Evolutionary conservation across 2,113 vertebrate genomes (phyloP).

Genomic region (Stomatorhinus ivindoensis): DNA sequence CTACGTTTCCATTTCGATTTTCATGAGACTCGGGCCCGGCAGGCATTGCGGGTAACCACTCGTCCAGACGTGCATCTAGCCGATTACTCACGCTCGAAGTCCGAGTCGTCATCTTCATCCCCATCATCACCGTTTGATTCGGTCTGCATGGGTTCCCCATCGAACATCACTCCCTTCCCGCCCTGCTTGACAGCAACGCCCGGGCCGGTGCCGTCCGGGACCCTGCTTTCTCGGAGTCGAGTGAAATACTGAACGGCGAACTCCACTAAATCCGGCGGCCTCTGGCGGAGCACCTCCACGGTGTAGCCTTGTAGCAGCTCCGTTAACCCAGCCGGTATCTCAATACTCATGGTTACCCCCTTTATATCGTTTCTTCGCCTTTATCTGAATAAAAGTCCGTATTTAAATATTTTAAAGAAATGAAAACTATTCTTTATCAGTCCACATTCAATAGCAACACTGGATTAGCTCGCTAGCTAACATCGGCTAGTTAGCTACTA

Average conservation of each 20-base stretch:
- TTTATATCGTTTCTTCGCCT: constrained; percentile 18
- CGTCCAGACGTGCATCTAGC: neutral
- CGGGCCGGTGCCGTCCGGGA: constrained; percentile 57
- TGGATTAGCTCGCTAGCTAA: neutral
- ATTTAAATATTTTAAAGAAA: neutral
- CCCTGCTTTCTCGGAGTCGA: constrained; percentile 73
- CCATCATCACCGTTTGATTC: constrained; percentile 81
- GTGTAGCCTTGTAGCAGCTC: constrained; percentile 96
- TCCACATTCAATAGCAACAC: neutral
- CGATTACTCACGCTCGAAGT: constrained; percentile 80
- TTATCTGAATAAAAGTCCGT: neutral
- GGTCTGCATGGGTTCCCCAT: constrained; percentile 72
- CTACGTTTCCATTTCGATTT: neutral
- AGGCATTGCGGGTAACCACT: neutral
- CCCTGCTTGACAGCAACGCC: constrained; percentile 42
- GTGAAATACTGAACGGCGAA: constrained; percentile 94
- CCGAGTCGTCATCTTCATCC: constrained; percentile 73
- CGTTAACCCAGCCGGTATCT: constrained; percentile 89
- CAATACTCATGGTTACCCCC: constrained; percentile 77
- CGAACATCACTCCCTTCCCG: constrained; percentile 64
- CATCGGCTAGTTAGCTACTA: constrained; percentile 5
- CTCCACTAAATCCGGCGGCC: constrained; percentile 82
- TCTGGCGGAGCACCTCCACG: constrained; percentile 88
- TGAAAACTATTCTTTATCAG: neutral
- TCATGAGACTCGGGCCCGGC: neutral